Conservation (phyloP, 2,113 vertebrate species). For the Gambusia holbrooki region DNA sequence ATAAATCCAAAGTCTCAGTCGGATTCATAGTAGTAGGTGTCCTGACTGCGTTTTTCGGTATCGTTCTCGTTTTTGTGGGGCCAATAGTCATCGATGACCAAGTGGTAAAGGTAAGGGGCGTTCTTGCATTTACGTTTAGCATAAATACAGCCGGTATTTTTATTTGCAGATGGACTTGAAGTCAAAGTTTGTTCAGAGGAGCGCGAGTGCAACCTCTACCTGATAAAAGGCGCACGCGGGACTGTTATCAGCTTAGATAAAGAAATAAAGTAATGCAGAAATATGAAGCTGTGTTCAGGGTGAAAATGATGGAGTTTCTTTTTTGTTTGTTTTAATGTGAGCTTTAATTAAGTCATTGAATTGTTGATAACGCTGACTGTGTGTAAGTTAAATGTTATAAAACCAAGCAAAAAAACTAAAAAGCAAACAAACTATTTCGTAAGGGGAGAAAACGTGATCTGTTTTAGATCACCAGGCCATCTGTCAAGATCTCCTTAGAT, state of each 20-base stretch:
- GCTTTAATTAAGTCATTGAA: no score
- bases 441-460: background rate
- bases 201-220: background rate
- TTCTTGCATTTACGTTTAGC: background rate
- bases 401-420: no score
- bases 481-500: background rate
- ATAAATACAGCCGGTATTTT: background rate
- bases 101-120: slow-evolving; percentile 23
- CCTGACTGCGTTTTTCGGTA: background rate
- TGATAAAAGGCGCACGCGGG: slow-evolving; percentile 5
- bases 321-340: no score
- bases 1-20: slow-evolving; percentile 3
- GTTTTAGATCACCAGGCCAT: background rate
- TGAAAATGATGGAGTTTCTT: no score
- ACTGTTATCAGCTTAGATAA: background rate
- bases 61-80: slow-evolving; percentile 17
- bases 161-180: background rate
- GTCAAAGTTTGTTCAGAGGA: background rate
- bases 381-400: no score
- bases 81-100: slow-evolving; percentile 23
- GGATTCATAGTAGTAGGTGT: slow-evolving; percentile 11
- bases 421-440: no score
- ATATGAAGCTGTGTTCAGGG: no score
- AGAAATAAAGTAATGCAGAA: no score
- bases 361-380: no score